Conservation (phyloP, 2,888 invertebrate genomes). For the Encarsia formosa region DNA sequence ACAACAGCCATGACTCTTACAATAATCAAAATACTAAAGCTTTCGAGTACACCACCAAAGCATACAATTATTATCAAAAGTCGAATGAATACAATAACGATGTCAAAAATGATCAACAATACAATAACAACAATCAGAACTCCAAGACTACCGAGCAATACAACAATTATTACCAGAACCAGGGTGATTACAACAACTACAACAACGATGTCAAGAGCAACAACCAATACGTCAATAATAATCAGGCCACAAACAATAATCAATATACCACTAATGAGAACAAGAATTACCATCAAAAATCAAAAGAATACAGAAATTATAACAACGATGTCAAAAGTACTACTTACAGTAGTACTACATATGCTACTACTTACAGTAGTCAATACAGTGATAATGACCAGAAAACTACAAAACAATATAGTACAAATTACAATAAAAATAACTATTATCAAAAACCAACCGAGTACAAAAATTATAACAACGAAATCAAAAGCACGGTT, state of each 20-base stretch:
- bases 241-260: not conserved
- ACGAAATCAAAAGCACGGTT: not conserved
- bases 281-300: not conserved
- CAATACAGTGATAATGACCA: not conserved
- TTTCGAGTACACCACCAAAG: too few species aligned
- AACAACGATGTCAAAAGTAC: not conserved
- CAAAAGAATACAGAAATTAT: too few species aligned
- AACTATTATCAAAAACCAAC: not conserved
- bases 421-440: not conserved
- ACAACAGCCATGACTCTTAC: too few species aligned
- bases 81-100: slow-evolving; percentile 10
- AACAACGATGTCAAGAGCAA: not conserved
- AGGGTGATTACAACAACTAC: slow-evolving; percentile 1
- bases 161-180: not conserved
- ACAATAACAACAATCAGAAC: not conserved
- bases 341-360: not conserved
- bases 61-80: slow-evolving; percentile 8
- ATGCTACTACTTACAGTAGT: not conserved
- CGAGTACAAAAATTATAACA: not conserved
- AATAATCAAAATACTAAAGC: too few species aligned
- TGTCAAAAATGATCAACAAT: not conserved
- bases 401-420: not conserved
- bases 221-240: not conserved
- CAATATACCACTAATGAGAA: not conserved
- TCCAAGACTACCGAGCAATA: not conserved